A percentile compares a stretch with the other conserved stretches of the same genome.
These are phyloP conservation scores for Drosophila miranda DNA, from an alignment of 1,140 invertebrate genomes.

Conservation along the genomic window DNA sequence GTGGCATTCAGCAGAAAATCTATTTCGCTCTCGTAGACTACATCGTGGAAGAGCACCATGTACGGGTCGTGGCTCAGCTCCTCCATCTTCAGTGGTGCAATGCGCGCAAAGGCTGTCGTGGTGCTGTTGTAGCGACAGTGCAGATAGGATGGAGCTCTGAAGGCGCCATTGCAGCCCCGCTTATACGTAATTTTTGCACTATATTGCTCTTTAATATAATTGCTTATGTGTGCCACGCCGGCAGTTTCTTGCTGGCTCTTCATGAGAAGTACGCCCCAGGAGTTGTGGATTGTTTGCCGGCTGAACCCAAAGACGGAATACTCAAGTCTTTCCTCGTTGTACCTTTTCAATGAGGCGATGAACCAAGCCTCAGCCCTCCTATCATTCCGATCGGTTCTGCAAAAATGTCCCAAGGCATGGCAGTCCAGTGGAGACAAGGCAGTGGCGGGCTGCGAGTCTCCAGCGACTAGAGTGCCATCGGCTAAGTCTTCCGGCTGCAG, in stretches of 20 bases:
- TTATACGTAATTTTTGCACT: background rate
- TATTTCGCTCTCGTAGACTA: slow-evolving; percentile 94
- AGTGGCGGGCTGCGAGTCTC: slow-evolving; percentile 11
- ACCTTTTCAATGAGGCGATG: slow-evolving; percentile 11
- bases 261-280: background rate
- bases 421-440: slow-evolving; percentile 28
- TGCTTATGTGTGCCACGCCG: background rate
- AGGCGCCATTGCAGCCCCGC: background rate
- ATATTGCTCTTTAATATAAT: background rate
- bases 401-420: slow-evolving; percentile 21
- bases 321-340: background rate
- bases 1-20: slow-evolving; percentile 89
- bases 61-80: slow-evolving; percentile 91
- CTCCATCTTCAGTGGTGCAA: slow-evolving; percentile 96
- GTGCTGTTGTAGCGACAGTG: slow-evolving; percentile 90
- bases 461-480: slow-evolving; percentile 16
- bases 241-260: background rate
- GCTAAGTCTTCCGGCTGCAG: slow-evolving; percentile 17
- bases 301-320: slow-evolving; percentile 5
- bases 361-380: slow-evolving; percentile 23
- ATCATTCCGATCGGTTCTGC: slow-evolving; percentile 1
- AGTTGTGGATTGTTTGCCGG: background rate
- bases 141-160: slow-evolving; percentile 80
- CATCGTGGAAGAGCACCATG: slow-evolving; percentile 94
- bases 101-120: slow-evolving; percentile 88